Conservation (phyloP, 2,888 invertebrate genomes). For the Sphaerophoria rueppellii region DNA sequence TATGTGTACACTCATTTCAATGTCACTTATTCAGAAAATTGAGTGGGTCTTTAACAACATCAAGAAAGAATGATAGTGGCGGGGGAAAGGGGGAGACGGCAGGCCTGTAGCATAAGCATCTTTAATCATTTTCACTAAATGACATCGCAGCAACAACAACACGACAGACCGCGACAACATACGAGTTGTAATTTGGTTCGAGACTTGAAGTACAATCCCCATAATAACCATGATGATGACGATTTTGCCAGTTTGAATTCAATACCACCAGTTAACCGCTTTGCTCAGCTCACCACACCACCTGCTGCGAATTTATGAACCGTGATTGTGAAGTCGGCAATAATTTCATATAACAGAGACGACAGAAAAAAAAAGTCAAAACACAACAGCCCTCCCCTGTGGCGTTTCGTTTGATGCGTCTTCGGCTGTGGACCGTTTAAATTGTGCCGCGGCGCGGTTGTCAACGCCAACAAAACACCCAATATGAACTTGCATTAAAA, state of each 20-base stretch:
- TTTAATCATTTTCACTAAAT: constrained; percentile 34
- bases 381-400: constrained; percentile 47
- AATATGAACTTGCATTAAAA: constrained; percentile 67
- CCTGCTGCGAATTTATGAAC: constrained; percentile 73
- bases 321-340: constrained; percentile 71
- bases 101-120: background rate
- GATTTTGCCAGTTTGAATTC: constrained; percentile 7
- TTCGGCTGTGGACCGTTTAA: constrained; percentile 33
- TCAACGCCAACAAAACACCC: constrained; percentile 72
- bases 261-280: constrained; percentile 38
- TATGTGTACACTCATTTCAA: constrained; percentile 4
- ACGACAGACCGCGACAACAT: constrained; percentile 10
- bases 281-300: constrained; percentile 47
- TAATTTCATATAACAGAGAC: constrained; percentile 60
- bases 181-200: background rate
- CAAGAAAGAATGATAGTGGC: background rate
- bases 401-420: constrained; percentile 51
- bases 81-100: background rate
- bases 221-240: background rate
- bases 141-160: constrained; percentile 7
- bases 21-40: constrained; percentile 32
- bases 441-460: constrained; percentile 52
- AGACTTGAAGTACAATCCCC: constrained; percentile 6
- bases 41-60: background rate
- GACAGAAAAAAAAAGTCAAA: too few species aligned